These are phyloP conservation scores for Hirundichthys speculiger DNA, from an alignment of 2,113 vertebrate species.

Conservation along the genomic window DNA sequence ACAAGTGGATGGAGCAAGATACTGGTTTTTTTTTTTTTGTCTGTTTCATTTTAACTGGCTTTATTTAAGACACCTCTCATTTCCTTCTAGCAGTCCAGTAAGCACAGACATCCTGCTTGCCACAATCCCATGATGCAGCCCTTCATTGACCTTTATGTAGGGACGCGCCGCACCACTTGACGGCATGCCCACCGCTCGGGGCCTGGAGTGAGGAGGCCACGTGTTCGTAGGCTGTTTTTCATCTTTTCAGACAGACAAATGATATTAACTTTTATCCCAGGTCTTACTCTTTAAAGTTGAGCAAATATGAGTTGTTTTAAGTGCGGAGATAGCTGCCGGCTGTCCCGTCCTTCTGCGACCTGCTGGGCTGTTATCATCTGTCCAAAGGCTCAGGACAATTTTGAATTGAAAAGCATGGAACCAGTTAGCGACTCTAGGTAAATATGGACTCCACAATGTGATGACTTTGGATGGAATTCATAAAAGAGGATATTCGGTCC, in stretches of 20 bases:
- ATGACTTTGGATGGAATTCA: slow-evolving; percentile 57
- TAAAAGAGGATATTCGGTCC: slow-evolving; percentile 46
- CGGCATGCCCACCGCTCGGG: slow-evolving; percentile 17
- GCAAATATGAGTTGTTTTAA: slow-evolving; percentile 73
- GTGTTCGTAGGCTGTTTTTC: slow-evolving; percentile 47
- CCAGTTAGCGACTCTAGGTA: slow-evolving; percentile 45
- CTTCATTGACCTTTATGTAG: slow-evolving; percentile 60
- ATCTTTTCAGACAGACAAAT: slow-evolving; percentile 72
- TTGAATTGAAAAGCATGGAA: slow-evolving; percentile 56
- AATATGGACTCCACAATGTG: slow-evolving; percentile 16
- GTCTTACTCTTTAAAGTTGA: slow-evolving; percentile 66
- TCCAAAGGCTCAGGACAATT: slow-evolving; percentile 33
- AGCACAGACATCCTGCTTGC: slow-evolving; percentile 72
- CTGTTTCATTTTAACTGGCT: slow-evolving; percentile 76
- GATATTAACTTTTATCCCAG: slow-evolving; percentile 72
- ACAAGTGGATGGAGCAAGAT: slow-evolving; percentile 21
- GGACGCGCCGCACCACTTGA: slow-evolving; percentile 28
- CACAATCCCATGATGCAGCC: slow-evolving; percentile 67
- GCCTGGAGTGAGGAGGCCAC: slow-evolving; percentile 20
- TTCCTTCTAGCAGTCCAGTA: slow-evolving; percentile 71
- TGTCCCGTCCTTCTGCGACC: slow-evolving; percentile 62
- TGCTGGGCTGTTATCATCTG: slow-evolving; percentile 47
- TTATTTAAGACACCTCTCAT: slow-evolving; percentile 82
- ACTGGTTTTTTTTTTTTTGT: slow-evolving; percentile 35
- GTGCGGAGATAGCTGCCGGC: slow-evolving; percentile 62